Base-by-base conservation (phyloP, 2,888 invertebrate genomes). In the Allacma fusca region DNA sequence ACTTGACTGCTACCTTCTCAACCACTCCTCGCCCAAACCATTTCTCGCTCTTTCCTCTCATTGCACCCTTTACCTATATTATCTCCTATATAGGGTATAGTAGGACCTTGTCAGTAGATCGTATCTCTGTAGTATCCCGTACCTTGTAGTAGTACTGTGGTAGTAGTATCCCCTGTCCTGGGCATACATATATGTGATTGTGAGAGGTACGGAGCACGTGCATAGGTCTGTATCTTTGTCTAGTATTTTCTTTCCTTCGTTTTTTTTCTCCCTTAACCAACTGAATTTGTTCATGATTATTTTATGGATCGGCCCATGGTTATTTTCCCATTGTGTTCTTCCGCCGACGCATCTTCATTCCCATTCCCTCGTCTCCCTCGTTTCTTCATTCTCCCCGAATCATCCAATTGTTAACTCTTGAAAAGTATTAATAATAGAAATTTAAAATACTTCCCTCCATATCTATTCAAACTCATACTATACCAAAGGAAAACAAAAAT, bases 231-330 rank as follows among this genome's bases (percentile, higher is more conserved):
- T 13, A 19, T 7, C n/a, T 57, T 7, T 21, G 57, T 57, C 57
- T 57, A n/a, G n/a, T n/a, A n/a, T n/a, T n/a, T n/a, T n/a, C n/a
- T 34, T 34, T 9, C 34, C 9, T 34, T 4, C 9, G 34, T 34
- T 7, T 50, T 50, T n/a, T 50, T n/a, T 50, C 2, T 12, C 50
- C 40, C 40, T 9, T 40, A 13, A 40, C 50, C 24, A 12, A 62
- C 12, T 28, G 65, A 65, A 65, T 65, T 65, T 26, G 28, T 26
- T 65, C 65, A 28, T 65, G 65, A 65, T 65, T 65, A 65, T 65
- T 65, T 65, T 29, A 65, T 65, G 65, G 65, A 65, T 29, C 50
- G 19, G 29, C 12, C 24, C 24, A 13, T 62, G 62, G 65, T 65
- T 65, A 65, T 65, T 29, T 65, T 19, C 29, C 28, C 29, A 28